Conservation (phyloP, 2,888 invertebrate species). For the Dilophus febrilis region DNA sequence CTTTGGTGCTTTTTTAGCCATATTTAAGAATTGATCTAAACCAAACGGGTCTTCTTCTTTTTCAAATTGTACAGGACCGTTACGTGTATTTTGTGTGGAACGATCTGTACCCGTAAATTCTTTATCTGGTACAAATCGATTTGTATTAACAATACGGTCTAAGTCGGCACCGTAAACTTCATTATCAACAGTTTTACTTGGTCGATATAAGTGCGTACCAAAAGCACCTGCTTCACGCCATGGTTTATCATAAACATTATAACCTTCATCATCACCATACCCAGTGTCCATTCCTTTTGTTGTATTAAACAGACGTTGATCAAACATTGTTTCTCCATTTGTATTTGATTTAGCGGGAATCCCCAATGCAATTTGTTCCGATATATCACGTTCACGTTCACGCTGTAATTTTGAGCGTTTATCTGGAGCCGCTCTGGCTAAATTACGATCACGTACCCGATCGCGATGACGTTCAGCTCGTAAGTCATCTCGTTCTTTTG, state of each 20-base stretch:
- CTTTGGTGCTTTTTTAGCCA: constrained; percentile 72
- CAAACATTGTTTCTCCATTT: constrained; percentile 73
- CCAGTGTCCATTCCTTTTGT: constrained; percentile 79
- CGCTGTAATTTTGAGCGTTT: constrained; percentile 77
- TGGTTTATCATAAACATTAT: constrained; percentile 95
- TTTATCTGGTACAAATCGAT: constrained; percentile 94
- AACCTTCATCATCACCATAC: constrained; percentile 92
- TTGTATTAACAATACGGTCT: constrained; percentile 74
- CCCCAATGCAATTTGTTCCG: constrained; percentile 95
- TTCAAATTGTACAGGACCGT: constrained; percentile 94
- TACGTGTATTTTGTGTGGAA: constrained; percentile 40
- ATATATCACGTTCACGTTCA: constrained; percentile 90
- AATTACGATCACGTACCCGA: constrained; percentile 79
- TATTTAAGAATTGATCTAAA: constrained; percentile 92
- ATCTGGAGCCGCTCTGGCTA: constrained; percentile 86
- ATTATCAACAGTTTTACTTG: constrained; percentile 70
- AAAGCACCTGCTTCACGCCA: constrained; percentile 84
- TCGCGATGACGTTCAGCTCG: constrained; percentile 82
- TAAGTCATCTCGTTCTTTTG: constrained; percentile 70
- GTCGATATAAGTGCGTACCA: constrained; percentile 79
- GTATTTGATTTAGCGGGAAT: constrained; percentile 64
- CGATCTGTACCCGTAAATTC: constrained; percentile 87
- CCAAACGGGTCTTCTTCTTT: constrained; percentile 88
- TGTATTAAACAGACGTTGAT: constrained; percentile 90
- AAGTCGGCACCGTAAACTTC: constrained; percentile 86